phyloP scores from a whole-genome alignment of 1,140 invertebrate species.

The Pinna nobilis region DNA sequence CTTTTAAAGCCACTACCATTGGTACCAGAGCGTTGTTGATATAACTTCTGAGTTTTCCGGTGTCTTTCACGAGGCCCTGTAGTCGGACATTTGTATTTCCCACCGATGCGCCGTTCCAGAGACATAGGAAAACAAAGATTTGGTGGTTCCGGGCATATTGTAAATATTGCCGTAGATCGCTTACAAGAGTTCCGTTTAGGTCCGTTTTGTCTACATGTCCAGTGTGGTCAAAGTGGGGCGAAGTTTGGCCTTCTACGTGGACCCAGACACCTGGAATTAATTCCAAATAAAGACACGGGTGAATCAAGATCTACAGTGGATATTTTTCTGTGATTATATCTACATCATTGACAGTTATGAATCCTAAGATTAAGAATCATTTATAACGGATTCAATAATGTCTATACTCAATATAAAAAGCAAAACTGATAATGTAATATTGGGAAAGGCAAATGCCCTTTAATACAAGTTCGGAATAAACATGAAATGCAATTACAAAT shows the following conservation, averaged over 20 bases:
- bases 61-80: constrained; percentile 69
- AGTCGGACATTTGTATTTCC: constrained; percentile 60
- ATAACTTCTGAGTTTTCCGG: constrained; percentile 72
- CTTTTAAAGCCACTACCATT: constrained; percentile 67
- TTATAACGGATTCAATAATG: background rate
- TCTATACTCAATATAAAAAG: background rate
- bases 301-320: background rate
- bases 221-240: constrained; percentile 58
- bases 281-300: too few species aligned
- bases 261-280: constrained; percentile 72
- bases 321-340: background rate
- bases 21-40: constrained; percentile 71
- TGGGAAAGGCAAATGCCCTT: too few species aligned
- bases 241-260: constrained; percentile 73
- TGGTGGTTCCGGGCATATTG: constrained; percentile 55
- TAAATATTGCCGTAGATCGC: constrained; percentile 55
- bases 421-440: background rate
- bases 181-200: constrained; percentile 47
- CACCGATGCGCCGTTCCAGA: constrained; percentile 75
- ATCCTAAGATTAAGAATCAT: background rate
- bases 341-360: background rate
- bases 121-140: constrained; percentile 70
- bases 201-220: constrained; percentile 56
- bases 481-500: too few species aligned
- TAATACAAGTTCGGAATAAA: too few species aligned